These are phyloP conservation scores for Prunella strophiata DNA, from an alignment of 2,797 vertebrate genomes.

Conservation along the genomic window DNA sequence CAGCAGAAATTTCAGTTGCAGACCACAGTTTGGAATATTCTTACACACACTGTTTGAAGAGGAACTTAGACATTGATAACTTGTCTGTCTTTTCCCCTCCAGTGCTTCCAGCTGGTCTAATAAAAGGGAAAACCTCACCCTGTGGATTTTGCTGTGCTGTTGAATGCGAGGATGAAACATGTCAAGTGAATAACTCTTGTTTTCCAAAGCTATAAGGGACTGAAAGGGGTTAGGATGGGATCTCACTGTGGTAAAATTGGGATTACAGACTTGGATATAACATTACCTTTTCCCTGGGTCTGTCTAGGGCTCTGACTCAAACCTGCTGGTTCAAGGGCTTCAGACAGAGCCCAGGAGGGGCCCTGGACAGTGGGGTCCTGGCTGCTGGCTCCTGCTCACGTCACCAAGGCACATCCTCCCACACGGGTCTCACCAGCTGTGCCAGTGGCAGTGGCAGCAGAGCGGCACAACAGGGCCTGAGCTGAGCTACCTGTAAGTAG, in stretches of 20 bases:
- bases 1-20: neutral
- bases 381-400: neutral
- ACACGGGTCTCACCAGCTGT: rapidly evolving
- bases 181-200: neutral
- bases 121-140: neutral
- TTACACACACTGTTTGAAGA: neutral
- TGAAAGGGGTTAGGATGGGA: neutral
- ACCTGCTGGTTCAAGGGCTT: neutral
- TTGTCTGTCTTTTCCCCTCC: neutral
- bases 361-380: neutral
- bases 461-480: neutral
- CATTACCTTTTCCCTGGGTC: neutral
- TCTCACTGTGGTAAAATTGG: neutral
- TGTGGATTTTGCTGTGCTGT: neutral
- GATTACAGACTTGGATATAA: neutral
- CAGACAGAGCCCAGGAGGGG: neutral
- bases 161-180: neutral
- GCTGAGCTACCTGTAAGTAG: neutral
- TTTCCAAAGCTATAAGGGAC: neutral
- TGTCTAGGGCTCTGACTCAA: neutral
- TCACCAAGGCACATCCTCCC: neutral
- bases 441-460: neutral
- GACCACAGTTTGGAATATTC: neutral
- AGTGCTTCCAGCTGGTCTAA: neutral
- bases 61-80: neutral